phyloP scores from a whole-genome alignment of 2,113 vertebrate species.

The Oncorhynchus nerka region DNA sequence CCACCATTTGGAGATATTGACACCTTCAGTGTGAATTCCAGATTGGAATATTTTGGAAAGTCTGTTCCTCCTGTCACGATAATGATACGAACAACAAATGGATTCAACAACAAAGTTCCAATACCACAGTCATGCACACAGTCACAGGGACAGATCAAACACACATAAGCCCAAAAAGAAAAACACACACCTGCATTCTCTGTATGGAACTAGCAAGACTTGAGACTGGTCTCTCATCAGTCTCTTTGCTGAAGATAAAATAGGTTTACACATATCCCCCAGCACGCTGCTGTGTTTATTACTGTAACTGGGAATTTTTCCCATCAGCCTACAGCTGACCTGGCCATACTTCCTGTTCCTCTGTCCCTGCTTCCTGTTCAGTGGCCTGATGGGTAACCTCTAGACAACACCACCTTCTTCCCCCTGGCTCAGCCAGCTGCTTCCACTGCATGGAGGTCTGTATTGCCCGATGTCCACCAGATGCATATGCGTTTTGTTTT shows the following conservation, averaged over 20 bases:
- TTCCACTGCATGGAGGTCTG: conserved; percentile 61
- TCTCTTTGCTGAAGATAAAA: background rate
- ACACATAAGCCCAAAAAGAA: no score
- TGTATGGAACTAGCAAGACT: background rate
- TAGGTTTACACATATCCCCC: background rate
- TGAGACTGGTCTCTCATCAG: background rate
- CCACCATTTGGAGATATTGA: conserved; percentile 47
- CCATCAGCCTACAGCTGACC: conserved; percentile 24
- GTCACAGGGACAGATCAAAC: background rate
- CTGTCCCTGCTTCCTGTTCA: conserved; percentile 47
- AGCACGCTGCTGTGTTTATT: conserved; percentile 13
- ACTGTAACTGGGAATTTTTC: conserved; percentile 34
- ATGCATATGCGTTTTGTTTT: no score
- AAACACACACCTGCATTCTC: background rate
- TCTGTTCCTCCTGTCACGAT: conserved; percentile 2
- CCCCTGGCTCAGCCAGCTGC: conserved; percentile 54
- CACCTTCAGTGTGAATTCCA: conserved; percentile 39
- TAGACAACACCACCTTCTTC: conserved; percentile 54
- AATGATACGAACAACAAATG: background rate
- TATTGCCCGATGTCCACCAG: background rate
- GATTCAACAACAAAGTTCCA: background rate
- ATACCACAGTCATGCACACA: background rate
- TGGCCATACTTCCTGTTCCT: conserved; percentile 60
- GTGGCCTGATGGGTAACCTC: conserved; percentile 37
- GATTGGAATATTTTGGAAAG: conserved; percentile 33